Conservation (phyloP, 1,140 invertebrate genomes). For the Penaeus chinensis region DNA sequence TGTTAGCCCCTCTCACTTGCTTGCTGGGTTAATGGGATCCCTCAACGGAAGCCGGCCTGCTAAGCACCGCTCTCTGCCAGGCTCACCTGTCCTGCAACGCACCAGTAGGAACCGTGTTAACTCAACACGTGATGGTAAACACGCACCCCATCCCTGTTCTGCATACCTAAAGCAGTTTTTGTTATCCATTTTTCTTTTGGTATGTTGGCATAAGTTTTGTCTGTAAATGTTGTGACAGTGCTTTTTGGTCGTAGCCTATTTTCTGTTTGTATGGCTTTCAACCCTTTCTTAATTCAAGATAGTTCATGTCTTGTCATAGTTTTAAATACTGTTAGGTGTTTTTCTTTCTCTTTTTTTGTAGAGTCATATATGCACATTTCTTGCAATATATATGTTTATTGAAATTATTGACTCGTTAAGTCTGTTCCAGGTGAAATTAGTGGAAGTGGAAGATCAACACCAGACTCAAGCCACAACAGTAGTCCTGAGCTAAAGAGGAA, state of each 20-base stretch:
- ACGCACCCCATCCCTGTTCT: conserved; percentile 7
- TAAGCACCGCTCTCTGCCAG: conserved; percentile 55
- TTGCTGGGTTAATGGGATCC: conserved; percentile 55
- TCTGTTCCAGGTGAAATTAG: conserved; percentile 51
- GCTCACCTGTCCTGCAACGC: conserved; percentile 56
- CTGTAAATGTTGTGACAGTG: background rate
- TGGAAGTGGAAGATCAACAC: conserved; percentile 53
- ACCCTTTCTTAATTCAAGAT: too few relatives aligned
- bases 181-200: conserved; percentile 2
- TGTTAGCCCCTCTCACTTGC: conserved; percentile 54
- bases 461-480: conserved; percentile 59
- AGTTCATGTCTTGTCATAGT: too few relatives aligned
- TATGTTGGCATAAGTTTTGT: background rate
- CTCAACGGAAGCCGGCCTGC: conserved; percentile 52
- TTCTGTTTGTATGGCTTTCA: too few relatives aligned
- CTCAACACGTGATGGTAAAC: conserved; percentile 59
- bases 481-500: conserved; percentile 55
- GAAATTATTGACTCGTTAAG: too few relatives aligned
- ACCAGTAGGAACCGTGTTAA: conserved; percentile 54
- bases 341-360: too few relatives aligned
- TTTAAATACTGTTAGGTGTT: too few relatives aligned
- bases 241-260: too few relatives aligned
- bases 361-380: too few relatives aligned
- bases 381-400: too few relatives aligned
- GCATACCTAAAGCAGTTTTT: background rate